A percentile compares a stretch with the other conserved stretches of the same genome.
These are phyloP conservation scores for Corythornis leucogaster DNA, from an alignment of 2,797 vertebrate genomes.

Conservation along the genomic window DNA sequence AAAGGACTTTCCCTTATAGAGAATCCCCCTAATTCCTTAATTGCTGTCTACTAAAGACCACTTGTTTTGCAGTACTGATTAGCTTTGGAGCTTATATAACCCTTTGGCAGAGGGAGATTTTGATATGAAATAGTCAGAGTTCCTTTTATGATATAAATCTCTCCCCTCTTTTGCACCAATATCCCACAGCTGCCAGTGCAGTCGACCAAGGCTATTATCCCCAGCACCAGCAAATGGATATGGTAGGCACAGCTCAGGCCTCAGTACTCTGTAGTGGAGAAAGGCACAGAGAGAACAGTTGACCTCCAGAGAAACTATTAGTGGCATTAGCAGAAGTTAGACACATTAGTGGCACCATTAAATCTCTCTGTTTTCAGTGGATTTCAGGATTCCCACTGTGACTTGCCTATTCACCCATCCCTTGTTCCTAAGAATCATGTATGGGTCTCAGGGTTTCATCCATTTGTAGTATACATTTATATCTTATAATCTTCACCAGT, in stretches of 20 bases:
- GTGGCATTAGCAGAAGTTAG: conserved; percentile 18
- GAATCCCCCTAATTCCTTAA: conserved; percentile 5
- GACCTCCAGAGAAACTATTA: neutral
- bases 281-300: neutral
- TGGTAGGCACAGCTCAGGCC: neutral
- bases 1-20: conserved; percentile 47
- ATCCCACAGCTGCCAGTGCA: neutral
- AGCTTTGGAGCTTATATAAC: neutral
- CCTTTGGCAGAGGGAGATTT: neutral
- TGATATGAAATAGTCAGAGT: neutral
- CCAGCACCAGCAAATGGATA: neutral
- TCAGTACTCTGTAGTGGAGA: neutral
- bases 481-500: neutral
- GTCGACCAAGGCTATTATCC: neutral
- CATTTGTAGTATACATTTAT: neutral
- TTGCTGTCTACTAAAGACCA: conserved; percentile 42
- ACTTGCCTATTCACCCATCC: neutral
- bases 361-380: neutral
- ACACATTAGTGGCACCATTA: neutral
- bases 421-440: neutral
- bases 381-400: neutral
- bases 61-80: conserved; percentile 32
- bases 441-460: neutral
- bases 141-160: neutral
- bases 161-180: neutral